Percentiles rank a stretch among this genome's conserved stretches.
Conservation (phyloP, 2,797 vertebrate species). For the Selene dorsalis region DNA sequence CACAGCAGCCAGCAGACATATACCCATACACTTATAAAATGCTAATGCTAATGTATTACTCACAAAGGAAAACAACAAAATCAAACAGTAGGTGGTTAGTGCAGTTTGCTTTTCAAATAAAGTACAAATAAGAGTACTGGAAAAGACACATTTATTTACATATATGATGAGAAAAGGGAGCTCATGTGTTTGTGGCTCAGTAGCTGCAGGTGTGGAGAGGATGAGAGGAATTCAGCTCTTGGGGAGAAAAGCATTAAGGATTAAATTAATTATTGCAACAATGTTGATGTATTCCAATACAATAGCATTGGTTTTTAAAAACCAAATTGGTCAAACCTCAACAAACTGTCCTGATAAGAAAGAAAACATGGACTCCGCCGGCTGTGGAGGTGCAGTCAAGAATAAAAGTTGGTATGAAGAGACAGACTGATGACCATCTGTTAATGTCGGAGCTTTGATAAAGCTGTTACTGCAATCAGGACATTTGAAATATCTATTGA, state of each 20-base stretch:
- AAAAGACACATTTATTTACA: neutral
- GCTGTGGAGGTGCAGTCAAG: neutral
- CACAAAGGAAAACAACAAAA: neutral
- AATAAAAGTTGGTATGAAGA: neutral
- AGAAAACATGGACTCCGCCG: neutral
- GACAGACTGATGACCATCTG: neutral
- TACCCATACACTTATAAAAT: neutral
- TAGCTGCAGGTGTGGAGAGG: too few species aligned
- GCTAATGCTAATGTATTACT: neutral
- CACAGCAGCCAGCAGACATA: neutral
- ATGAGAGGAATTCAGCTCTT: neutral
- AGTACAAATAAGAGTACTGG: neutral
- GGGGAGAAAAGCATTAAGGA: neutral
- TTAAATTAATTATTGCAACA: neutral
- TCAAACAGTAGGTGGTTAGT: neutral
- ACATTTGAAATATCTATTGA: constrained; percentile 1
- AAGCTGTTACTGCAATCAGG: neutral
- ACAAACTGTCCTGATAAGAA: too few species aligned
- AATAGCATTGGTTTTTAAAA: neutral
- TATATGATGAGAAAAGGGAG: neutral
- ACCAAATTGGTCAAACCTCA: neutral
- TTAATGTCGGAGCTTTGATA: neutral
- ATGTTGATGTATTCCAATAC: neutral
- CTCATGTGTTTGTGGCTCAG: too few species aligned
- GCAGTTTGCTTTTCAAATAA: neutral